A percentile compares a stretch with the other conserved stretches of the same genome.
These are phyloP conservation scores for Scaptomyza pallida DNA, from an alignment of 1,140 invertebrate genomes.

Conservation along the genomic window DNA sequence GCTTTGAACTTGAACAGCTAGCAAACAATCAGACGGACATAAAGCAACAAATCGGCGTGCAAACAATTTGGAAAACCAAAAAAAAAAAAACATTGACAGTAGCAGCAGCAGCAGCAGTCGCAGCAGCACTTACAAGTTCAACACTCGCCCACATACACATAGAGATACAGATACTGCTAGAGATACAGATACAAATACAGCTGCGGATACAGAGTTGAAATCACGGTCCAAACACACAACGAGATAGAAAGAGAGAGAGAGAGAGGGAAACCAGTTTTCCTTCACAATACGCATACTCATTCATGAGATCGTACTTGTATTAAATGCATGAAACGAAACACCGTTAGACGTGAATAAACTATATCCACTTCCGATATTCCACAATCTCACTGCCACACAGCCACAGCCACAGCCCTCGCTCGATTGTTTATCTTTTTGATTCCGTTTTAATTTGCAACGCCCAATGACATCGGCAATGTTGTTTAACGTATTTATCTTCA, in stretches of 20 bases:
- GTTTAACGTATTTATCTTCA: not conserved
- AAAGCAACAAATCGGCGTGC: conserved; percentile 5
- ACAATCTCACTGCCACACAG: no score
- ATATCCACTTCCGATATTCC: conserved; percentile 59
- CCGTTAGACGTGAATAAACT: conserved; percentile 67
- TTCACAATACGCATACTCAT: conserved; percentile 47
- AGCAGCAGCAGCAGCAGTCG: not conserved
- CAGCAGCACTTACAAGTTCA: conserved; percentile 49
- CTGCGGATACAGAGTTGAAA: not conserved
- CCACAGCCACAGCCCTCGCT: conserved; percentile 22
- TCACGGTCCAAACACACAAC: conserved; percentile 6
- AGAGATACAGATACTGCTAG: not conserved
- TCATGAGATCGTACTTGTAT: conserved; percentile 22
- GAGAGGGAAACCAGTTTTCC: conserved; percentile 73
- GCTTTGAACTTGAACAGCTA: conserved; percentile 71
- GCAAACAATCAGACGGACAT: conserved; percentile 8
- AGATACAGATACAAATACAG: conserved; percentile 10
- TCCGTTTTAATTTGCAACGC: conserved; percentile 37
- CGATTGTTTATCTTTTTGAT: conserved; percentile 20
- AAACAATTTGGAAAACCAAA: conserved; percentile 64
- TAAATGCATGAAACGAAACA: conserved; percentile 58
- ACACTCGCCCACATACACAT: conserved; percentile 57
- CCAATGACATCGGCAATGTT: conserved; percentile 22
- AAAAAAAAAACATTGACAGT: conserved; percentile 18
- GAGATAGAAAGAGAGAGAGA: no score